These are phyloP conservation scores for Platynereis dumerilii DNA, from an alignment of 2,888 invertebrate species.

Conservation along the genomic window DNA sequence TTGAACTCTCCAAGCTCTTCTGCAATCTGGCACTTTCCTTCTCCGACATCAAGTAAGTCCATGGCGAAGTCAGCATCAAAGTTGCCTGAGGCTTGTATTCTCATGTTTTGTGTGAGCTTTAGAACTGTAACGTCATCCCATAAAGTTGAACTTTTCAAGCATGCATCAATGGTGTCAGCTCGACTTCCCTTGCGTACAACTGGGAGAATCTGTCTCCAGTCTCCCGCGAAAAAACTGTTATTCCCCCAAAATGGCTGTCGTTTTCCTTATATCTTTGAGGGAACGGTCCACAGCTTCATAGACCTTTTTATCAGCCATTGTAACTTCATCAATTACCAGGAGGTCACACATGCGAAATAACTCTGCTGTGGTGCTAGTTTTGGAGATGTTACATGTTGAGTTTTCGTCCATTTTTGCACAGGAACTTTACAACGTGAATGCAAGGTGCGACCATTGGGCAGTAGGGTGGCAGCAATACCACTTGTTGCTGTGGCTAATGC, in stretches of 20 bases:
- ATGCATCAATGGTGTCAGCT: slow-evolving; percentile 11
- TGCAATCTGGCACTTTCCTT: too few species aligned
- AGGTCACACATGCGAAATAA: neutral
- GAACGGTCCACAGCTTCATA: slow-evolving; percentile 15
- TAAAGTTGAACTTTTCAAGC: slow-evolving; percentile 10
- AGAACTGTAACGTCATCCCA: slow-evolving; percentile 5
- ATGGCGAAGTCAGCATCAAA: too few species aligned
- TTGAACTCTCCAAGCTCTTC: too few species aligned
- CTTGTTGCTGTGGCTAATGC: slow-evolving; percentile 13
- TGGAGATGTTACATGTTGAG: slow-evolving; percentile 14
- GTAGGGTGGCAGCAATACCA: slow-evolving; percentile 17
- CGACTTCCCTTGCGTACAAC: slow-evolving; percentile 17
- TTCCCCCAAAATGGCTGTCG: neutral
- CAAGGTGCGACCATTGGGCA: slow-evolving; percentile 17
- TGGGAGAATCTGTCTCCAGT: slow-evolving; percentile 27
- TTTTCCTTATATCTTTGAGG: slow-evolving; percentile 14
- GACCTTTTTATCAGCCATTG: slow-evolving; percentile 4
- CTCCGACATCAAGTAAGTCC: too few species aligned
- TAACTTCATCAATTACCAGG: neutral
- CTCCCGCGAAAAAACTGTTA: slow-evolving; percentile 16
- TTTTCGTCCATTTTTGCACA: neutral
- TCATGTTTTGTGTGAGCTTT: slow-evolving; percentile 12
- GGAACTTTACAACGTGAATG: slow-evolving; percentile 16
- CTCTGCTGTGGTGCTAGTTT: slow-evolving; percentile 8
- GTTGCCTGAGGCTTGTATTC: neutral